Base-by-base conservation (phyloP, 2,888 invertebrate genomes). In the Drosophila anomalata region DNA sequence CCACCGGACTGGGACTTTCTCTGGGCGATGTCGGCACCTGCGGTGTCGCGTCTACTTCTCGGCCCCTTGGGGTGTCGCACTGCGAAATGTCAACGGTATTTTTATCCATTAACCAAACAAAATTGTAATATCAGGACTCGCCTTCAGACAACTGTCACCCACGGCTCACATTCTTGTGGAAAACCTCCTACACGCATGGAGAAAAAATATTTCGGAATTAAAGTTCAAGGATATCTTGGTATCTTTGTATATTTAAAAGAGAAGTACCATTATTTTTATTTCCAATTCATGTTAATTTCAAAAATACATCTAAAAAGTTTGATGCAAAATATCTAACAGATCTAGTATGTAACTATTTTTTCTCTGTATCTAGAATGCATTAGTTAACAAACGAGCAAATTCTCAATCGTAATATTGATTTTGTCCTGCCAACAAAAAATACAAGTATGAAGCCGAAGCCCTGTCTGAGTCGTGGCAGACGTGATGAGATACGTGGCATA, bases 21-120 rank as follows among this genome's bases (percentile, higher is more conserved):
- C 33, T 42, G 63, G 62, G 42, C 46, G 54, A 20, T 33, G 51
- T 42, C 54, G 57, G 46, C 57, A 59, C 41, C 68, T 52, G 52
- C 42, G 68, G 53, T 53, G 59, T 50, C 57, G 22, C 60, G 42
- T 61, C 57, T 60, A 42, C 31, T n/a, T 51, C 17, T 14, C 36
- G 42, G 31, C 47, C 36, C 59, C 53, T 42, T 9, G 59, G 59
- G 58, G 24, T 22, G 42, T n/a, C 41, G 48, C 54, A 59, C 76
- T 67, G 62, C 50, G 66, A 87, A 87, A 87, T 85, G 87, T 81
- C 87, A 81, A 77, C 72, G 82, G 68, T 87, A 87, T 87, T 82
- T 85, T 75, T 87, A 84, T 73, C 74, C 61, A 68, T 63, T 56
- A 71, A 73, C 63, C 78, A 66, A 70, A 59, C 73, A 66, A 68